Percentiles rank a stretch among this genome's conserved stretches.
Evolutionary conservation across 2,797 vertebrate species (phyloP).

Genomic region (Sphenodon punctatus): DNA sequence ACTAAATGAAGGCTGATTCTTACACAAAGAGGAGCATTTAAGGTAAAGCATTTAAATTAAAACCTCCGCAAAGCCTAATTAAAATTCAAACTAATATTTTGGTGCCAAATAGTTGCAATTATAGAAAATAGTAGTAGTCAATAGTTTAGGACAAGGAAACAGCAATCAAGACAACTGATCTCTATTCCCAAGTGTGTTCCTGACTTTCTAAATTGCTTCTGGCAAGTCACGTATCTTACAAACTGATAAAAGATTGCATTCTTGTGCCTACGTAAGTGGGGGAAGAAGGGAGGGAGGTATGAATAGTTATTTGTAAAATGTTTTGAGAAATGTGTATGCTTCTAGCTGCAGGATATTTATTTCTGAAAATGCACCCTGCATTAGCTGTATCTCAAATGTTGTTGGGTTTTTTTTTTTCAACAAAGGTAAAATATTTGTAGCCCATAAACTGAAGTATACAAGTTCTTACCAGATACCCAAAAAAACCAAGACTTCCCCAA

Average conservation of each 20-base stretch:
- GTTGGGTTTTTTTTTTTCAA: too few relatives aligned
- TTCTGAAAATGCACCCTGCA: too few relatives aligned
- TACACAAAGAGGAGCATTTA: background rate
- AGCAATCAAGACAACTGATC: background rate
- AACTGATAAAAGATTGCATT: too few relatives aligned
- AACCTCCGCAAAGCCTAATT: background rate
- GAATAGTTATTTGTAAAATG: background rate
- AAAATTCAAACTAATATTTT: background rate
- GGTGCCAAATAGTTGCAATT: background rate
- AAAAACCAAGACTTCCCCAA: too few relatives aligned
- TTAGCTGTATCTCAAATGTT: too few relatives aligned
- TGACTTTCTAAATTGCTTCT: background rate
- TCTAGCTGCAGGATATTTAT: background rate
- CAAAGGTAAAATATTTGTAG: too few relatives aligned
- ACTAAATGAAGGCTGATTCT: background rate
- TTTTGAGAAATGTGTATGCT: background rate
- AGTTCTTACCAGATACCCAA: too few relatives aligned
- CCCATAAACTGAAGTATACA: too few relatives aligned
- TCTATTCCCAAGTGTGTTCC: background rate
- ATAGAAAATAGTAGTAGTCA: background rate
- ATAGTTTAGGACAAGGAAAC: background rate
- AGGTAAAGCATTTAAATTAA: background rate
- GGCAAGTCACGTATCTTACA: background rate
- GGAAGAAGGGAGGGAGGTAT: background rate
- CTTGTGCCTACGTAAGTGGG: background rate